Conservation (phyloP, 1,140 invertebrate species). For the Drosophila equinoxialis region DNA sequence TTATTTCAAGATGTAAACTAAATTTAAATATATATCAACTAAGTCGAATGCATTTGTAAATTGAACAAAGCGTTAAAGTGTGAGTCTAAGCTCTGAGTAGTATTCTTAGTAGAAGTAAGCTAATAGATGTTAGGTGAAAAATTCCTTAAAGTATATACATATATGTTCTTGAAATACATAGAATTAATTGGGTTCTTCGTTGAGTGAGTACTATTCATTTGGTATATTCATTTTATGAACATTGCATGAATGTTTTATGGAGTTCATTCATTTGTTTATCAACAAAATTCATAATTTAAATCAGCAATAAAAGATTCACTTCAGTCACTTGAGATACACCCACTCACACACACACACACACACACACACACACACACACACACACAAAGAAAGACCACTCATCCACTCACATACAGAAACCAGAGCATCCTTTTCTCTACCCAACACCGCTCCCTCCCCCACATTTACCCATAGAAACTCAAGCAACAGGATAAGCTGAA, state of each 20-base stretch:
- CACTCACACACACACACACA: not conserved
- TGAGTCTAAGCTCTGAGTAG: too few relatives aligned
- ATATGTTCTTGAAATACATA: not conserved
- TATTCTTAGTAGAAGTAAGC: too few relatives aligned
- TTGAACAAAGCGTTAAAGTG: too few relatives aligned
- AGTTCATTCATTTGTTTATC: slow-evolving; percentile 15
- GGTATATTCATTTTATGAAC: not conserved
- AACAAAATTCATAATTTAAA: slow-evolving; percentile 21
- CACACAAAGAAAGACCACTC: not conserved
- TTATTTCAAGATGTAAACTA: too few relatives aligned
- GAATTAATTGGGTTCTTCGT: slow-evolving; percentile 28
- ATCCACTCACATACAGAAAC: not conserved
- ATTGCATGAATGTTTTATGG: not conserved
- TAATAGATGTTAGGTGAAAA: too few relatives aligned
- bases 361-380: slow-evolving; percentile 7
- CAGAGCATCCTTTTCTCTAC: slow-evolving; percentile 1
- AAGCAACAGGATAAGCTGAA: slow-evolving; percentile 52
- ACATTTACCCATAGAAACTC: not conserved
- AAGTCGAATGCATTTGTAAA: too few relatives aligned
- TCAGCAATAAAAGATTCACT: slow-evolving; percentile 20
- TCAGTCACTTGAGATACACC: slow-evolving; percentile 18
- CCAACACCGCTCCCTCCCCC: too few relatives aligned
- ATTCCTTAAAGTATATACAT: too few relatives aligned
- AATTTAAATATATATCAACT: too few relatives aligned
- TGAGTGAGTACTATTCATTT: not conserved